Evolutionary conservation across 2,888 invertebrate species (phyloP).

Genomic region (Drosophila limbata): DNA sequence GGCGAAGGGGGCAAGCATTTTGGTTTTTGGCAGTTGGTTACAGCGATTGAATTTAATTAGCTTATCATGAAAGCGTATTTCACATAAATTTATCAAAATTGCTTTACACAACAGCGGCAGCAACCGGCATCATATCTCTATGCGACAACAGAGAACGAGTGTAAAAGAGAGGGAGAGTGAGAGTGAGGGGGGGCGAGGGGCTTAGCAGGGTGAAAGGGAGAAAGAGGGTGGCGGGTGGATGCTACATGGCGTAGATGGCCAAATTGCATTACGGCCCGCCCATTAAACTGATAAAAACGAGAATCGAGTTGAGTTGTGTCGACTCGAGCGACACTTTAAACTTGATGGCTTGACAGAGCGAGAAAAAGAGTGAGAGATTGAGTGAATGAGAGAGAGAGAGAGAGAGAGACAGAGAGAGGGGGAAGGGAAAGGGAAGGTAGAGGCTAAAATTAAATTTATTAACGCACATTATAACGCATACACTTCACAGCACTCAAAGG

Average conservation of each 20-base stretch:
- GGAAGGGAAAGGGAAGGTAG: constrained; percentile 6
- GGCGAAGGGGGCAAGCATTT: constrained; percentile 37
- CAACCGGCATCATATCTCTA: constrained; percentile 44
- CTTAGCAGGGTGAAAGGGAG: constrained; percentile 1
- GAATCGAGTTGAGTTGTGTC: constrained; percentile 67
- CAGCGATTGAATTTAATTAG: constrained; percentile 82
- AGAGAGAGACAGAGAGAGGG: background rate
- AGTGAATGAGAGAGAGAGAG: background rate
- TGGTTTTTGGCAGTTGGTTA: constrained; percentile 79
- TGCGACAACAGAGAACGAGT: constrained; percentile 5
- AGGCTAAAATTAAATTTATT: constrained; percentile 79
- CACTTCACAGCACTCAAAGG: constrained; percentile 66
- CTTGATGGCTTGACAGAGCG: constrained; percentile 45
- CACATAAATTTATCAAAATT: constrained; percentile 81
- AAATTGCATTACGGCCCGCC: constrained; percentile 77
- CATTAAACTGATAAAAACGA: constrained; percentile 80
- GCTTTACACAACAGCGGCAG: constrained; percentile 71
- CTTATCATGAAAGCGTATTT: constrained; percentile 81
- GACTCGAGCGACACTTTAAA: constrained; percentile 74
- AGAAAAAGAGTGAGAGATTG: background rate
- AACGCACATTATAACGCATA: constrained; percentile 74
- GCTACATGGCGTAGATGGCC: constrained; percentile 19
- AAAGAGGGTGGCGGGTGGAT: background rate
- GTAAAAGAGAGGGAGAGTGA: background rate
- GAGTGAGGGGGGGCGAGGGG: background rate